Conservation (phyloP, 2,113 vertebrate species). For the Chaetodon auriga region DNA sequence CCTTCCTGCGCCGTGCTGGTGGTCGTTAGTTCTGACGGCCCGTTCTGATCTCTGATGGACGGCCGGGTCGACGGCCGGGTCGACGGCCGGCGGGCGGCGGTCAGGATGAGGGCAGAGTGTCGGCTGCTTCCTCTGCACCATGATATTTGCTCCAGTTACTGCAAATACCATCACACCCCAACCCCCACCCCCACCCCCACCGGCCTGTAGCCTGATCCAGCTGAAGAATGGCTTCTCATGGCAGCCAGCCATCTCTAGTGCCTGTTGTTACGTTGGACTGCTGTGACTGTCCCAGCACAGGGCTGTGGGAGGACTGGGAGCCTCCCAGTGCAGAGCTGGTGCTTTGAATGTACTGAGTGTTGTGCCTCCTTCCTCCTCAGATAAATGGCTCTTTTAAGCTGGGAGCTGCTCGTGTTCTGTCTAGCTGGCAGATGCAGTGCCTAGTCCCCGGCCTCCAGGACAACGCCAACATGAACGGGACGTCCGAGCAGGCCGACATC, state of each 20-base stretch:
- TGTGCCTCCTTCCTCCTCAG: constrained; percentile 73
- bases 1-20: not conserved
- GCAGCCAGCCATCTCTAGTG: constrained; percentile 67
- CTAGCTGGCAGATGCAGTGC: constrained; percentile 97
- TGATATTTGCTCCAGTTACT: constrained; percentile 77
- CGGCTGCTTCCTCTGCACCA: constrained; percentile 66
- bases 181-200: not conserved
- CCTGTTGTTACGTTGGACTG: constrained; percentile 57
- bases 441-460: constrained; percentile 95
- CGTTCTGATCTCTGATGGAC: constrained; percentile 3
- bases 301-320: constrained; percentile 35
- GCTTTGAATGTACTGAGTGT: not conserved
- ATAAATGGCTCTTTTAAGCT: constrained; percentile 97
- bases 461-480: constrained; percentile 98
- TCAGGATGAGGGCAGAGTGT: constrained; percentile 37
- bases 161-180: constrained; percentile 75
- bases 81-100: not conserved
- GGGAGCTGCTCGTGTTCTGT: constrained; percentile 92
- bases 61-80: not conserved
- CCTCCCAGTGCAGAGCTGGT: not conserved
- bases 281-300: constrained; percentile 18
- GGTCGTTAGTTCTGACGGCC: not conserved
- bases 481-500: constrained; percentile 97
- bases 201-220: constrained; percentile 73
- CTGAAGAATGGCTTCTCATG: constrained; percentile 77